Evolutionary conservation across 2,797 vertebrate species (phyloP).

Genomic region (Pseudochromis fuscus): DNA sequence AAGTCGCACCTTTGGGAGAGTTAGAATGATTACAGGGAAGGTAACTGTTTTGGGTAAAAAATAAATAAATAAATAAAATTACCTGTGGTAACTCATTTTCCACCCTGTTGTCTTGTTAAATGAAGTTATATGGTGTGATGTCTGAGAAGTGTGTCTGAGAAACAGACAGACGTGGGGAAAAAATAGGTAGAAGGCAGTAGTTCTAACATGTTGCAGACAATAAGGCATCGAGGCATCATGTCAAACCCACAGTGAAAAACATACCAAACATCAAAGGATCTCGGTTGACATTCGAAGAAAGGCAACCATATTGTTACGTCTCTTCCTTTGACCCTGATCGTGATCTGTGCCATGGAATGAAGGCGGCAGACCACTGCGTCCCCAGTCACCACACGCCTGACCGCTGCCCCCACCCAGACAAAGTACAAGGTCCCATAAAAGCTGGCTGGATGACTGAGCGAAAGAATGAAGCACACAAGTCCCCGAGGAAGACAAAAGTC

Average conservation of each 20-base stretch:
- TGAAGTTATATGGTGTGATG: background rate
- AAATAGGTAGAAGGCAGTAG: slow-evolving; percentile 15
- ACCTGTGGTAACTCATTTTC: background rate
- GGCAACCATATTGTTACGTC: slow-evolving; percentile 59
- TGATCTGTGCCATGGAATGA: slow-evolving; percentile 47
- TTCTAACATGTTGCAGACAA: slow-evolving; percentile 40
- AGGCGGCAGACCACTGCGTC: slow-evolving; percentile 49
- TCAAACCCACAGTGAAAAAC: slow-evolving; percentile 60
- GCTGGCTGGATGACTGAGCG: slow-evolving; percentile 58
- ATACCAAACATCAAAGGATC: slow-evolving; percentile 49
- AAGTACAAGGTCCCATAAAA: slow-evolving; percentile 58
- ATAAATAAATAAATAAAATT: no score
- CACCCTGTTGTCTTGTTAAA: slow-evolving; percentile 1
- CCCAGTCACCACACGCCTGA: slow-evolving; percentile 58
- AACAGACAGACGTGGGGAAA: background rate
- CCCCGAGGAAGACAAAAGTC: slow-evolving; percentile 56
- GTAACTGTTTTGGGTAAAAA: background rate
- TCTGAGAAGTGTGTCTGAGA: background rate
- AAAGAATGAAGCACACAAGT: slow-evolving; percentile 50
- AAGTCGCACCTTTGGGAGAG: slow-evolving; percentile 51
- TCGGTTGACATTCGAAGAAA: slow-evolving; percentile 55
- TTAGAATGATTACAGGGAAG: slow-evolving; percentile 24
- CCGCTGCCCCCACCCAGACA: slow-evolving; percentile 57
- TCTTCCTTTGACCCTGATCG: slow-evolving; percentile 63
- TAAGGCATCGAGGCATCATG: slow-evolving; percentile 33